Evolutionary conservation across 2,888 invertebrate genomes (phyloP).

Genomic region (Nomada goodeniana): DNA sequence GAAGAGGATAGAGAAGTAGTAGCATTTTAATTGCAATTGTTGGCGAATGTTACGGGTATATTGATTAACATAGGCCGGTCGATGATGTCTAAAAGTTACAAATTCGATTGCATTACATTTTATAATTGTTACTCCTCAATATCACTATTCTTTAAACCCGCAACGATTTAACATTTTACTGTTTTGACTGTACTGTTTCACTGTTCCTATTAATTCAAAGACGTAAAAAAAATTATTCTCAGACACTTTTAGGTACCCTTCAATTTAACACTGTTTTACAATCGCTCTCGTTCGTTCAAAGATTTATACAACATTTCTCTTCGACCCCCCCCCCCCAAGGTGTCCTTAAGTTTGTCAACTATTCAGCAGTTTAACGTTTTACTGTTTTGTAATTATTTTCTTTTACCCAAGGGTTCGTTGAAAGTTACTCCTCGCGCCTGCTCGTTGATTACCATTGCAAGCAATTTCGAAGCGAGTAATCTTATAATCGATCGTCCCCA

Average conservation of each 20-base stretch:
- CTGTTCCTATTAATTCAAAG: too few species aligned
- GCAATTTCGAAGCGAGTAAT: too few species aligned
- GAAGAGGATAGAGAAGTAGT: neutral
- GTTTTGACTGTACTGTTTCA: too few species aligned
- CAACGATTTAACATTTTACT: neutral
- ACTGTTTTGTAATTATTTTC: neutral
- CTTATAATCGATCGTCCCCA: slow-evolving; percentile 18
- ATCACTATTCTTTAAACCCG: neutral
- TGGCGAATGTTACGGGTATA: slow-evolving; percentile 16
- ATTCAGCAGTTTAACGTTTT: neutral
- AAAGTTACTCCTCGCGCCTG: neutral
- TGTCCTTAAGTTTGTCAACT: too few species aligned
- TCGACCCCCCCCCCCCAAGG: too few species aligned
- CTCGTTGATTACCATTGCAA: neutral
- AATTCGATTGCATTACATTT: neutral
- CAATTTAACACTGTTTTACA: too few species aligned
- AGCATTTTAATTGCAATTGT: neutral
- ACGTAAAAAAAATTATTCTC: too few species aligned
- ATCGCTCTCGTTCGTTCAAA: too few species aligned
- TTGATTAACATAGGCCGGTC: neutral
- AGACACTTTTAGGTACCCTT: too few species aligned
- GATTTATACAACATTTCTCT: too few species aligned
- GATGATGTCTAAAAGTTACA: neutral
- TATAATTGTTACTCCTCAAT: neutral
- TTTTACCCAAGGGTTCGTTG: neutral